Conservation (phyloP, 2,797 vertebrate species). For the Brachyrhaphis roseni region DNA sequence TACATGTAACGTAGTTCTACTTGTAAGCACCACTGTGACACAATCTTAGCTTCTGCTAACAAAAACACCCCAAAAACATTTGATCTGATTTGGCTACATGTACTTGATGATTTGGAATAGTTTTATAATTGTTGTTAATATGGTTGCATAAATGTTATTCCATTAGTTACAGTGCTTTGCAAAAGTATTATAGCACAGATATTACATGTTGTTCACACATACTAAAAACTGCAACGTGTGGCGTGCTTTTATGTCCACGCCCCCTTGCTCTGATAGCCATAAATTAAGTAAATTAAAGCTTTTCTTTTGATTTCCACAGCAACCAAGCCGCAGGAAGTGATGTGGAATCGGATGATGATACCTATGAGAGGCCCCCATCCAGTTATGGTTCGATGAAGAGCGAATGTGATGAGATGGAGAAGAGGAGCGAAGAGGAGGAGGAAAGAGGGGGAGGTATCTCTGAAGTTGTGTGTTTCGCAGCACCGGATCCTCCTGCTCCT, state of each 20-base stretch:
- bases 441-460: background rate
- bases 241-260: background rate
- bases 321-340: background rate
- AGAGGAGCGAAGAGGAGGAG: background rate
- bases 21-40: background rate
- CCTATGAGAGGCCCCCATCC: conserved; percentile 65
- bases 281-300: background rate
- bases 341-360: conserved; percentile 21
- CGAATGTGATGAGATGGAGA: conserved; percentile 56
- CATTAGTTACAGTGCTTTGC: conserved; percentile 1
- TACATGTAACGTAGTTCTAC: background rate
- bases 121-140: background rate
- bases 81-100: background rate
- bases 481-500: background rate
- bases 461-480: background rate
- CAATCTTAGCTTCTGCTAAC: background rate
- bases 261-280: background rate
- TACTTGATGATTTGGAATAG: background rate
- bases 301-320: background rate
- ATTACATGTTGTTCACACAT: background rate
- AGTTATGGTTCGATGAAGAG: conserved; percentile 85
- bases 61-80: background rate
- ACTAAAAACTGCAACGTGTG: background rate
- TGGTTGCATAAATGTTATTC: background rate
- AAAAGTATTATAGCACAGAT: background rate